These are phyloP conservation scores for Phthorimaea operculella DNA, from an alignment of 1,140 invertebrate genomes.

Conservation along the genomic window DNA sequence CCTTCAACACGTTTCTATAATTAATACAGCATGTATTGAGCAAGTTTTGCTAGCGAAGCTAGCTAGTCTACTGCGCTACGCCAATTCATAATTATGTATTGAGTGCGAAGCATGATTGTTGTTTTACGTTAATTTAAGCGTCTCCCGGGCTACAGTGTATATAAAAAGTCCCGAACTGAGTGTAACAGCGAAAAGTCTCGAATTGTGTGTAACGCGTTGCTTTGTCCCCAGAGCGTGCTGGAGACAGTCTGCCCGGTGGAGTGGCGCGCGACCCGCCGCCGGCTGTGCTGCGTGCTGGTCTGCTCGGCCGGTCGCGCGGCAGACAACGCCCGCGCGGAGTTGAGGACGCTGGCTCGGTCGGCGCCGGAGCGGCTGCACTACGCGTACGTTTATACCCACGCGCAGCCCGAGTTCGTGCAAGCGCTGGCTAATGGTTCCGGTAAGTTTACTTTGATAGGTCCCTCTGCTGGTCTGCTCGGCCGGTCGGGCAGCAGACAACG, in stretches of 20 bases:
- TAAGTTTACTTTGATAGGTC: conserved; percentile 19
- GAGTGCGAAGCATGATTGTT: too few relatives aligned
- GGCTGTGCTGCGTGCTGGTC: conserved; percentile 88
- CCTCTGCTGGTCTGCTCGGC: conserved; percentile 67
- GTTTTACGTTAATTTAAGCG: too few relatives aligned
- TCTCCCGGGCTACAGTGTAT: too few relatives aligned
- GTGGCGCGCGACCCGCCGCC: conserved; percentile 82
- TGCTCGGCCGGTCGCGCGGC: conserved; percentile 17
- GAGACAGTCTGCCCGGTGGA: conserved; percentile 91
- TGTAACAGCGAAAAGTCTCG: too few relatives aligned
- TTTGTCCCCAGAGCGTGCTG: conserved; percentile 70
- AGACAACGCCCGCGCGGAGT: conserved; percentile 61
- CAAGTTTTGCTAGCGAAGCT: too few relatives aligned
- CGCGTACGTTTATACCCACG: conserved; percentile 87
- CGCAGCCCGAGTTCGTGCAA: conserved; percentile 83
- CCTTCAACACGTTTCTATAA: too few relatives aligned
- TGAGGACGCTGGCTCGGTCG: conserved; percentile 73
- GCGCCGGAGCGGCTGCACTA: conserved; percentile 81
- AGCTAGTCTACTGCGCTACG: too few relatives aligned
- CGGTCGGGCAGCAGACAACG: conserved; percentile 19
- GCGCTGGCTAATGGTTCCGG: conserved; percentile 74
- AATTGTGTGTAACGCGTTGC: too few relatives aligned
- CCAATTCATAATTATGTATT: too few relatives aligned
- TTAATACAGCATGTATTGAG: too few relatives aligned
- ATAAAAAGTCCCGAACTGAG: too few relatives aligned